These are phyloP conservation scores for Nannospalax galili DNA, from an alignment of 2,113 vertebrate species.

Conservation along the genomic window DNA sequence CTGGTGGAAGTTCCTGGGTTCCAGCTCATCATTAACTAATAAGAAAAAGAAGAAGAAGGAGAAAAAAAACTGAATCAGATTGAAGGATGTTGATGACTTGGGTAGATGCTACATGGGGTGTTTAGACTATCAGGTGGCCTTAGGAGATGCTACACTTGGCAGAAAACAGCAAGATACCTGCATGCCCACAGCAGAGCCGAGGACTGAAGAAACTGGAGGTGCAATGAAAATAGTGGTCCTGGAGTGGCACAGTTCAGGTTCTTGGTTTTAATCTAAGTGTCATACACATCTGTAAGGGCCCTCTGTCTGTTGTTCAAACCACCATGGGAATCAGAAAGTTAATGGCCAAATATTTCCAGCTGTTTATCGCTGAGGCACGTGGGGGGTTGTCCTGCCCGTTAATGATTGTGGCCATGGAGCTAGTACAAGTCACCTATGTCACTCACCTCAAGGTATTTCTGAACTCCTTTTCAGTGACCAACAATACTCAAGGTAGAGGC, in stretches of 20 bases:
- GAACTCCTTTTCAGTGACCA: background rate
- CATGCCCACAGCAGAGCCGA: background rate
- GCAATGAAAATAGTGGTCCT: background rate
- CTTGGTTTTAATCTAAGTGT: conserved; percentile 3
- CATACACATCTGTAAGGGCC: background rate
- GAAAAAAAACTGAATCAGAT: background rate
- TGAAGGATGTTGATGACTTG: background rate
- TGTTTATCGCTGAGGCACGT: background rate
- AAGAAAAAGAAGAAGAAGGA: too few relatives aligned
- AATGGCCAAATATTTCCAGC: background rate
- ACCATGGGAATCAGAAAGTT: background rate
- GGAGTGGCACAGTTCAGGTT: background rate
- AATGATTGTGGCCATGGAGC: background rate
- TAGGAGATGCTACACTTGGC: background rate
- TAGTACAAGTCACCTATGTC: background rate
- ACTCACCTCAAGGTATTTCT: background rate
- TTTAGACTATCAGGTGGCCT: background rate
- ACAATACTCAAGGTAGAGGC: background rate
- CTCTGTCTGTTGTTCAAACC: background rate
- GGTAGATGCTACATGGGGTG: background rate
- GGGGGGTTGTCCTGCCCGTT: background rate
- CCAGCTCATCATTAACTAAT: background rate
- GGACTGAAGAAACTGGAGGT: too few relatives aligned
- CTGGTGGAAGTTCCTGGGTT: background rate
- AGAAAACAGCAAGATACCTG: background rate